phyloP scores from a whole-genome alignment of 2,888 invertebrate genomes.

The Chalcosyrphus nemorum region DNA sequence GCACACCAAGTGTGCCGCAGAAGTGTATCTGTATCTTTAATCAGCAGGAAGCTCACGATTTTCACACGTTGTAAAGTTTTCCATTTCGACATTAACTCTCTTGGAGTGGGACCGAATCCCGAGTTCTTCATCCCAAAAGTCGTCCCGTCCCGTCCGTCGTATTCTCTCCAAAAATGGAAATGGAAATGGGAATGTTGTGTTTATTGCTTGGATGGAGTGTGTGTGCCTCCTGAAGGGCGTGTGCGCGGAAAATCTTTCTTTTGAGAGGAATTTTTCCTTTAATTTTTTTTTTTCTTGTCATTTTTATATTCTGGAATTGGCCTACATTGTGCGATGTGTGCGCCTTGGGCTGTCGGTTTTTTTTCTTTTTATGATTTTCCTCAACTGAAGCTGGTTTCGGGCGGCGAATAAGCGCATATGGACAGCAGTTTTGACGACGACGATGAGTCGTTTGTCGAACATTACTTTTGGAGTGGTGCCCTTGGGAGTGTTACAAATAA shows the following conservation, averaged over 20 bases:
- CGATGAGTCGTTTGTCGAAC: constrained; percentile 46
- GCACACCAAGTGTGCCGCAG: constrained; percentile 7
- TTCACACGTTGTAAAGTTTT: constrained; percentile 70
- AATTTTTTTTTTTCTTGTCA: background rate
- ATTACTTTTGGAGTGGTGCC: constrained; percentile 46
- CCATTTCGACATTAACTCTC: constrained; percentile 33
- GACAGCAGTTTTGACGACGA: constrained; percentile 30
- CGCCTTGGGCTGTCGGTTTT: constrained; percentile 5
- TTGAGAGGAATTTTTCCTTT: constrained; percentile 14
- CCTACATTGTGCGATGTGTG: constrained; percentile 45
- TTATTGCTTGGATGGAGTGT: constrained; percentile 24
- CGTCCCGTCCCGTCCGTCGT: too few relatives aligned
- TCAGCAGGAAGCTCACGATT: constrained; percentile 70
- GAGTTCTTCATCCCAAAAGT: constrained; percentile 12
- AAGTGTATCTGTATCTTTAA: constrained; percentile 14
- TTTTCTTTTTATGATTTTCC: constrained; percentile 34
- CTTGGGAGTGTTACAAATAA: constrained; percentile 39
- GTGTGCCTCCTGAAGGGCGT: constrained; percentile 31
- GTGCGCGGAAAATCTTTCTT: constrained; percentile 28
- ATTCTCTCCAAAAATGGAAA: constrained; percentile 13
- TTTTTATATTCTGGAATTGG: constrained; percentile 53
- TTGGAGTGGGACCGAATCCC: constrained; percentile 22
- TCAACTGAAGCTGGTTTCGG: constrained; percentile 4
- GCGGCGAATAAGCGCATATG: constrained; percentile 19
- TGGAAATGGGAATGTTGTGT: constrained; percentile 36